Evolutionary conservation across 2,113 vertebrate genomes (phyloP), one percentile per base, ranked within the genome.

Genomic region (Todiramphus saurophagus): DNA sequence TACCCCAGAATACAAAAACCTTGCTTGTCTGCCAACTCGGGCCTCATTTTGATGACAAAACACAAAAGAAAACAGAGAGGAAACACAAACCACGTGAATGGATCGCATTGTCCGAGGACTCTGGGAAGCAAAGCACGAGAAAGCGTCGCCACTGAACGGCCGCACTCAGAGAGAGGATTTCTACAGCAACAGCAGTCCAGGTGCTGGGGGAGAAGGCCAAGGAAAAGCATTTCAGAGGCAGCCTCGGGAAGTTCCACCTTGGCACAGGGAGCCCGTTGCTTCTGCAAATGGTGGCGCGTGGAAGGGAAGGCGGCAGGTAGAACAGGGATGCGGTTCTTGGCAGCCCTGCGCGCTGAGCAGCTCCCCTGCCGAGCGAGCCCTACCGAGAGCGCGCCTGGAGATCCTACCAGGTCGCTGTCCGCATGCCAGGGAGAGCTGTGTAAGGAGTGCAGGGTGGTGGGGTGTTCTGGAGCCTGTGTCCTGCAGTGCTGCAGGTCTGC

Each of bases 321-420:
- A 24, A 2, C 3, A 16, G 28, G 55, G 31, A 23, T 3, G 23
- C 25, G 28, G 33, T 18, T 72, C 50, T 63, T 9, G 43, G 33
- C 28, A 39, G 23, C 28, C 51, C 30, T 5, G 5, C 2, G 30
- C 41, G 48, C 31, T 15, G 4, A 30, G 41, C 31, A 20, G 27
- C 50, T 27, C 7, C 81, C 81, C 82, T 4, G 28, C 69, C 50
- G 13, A 35, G 74, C 44, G 18, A 25, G 20, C 33, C 62, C 35
- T 9, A 10, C 13, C 4, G 24, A n/a, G 5, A 0, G 3, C 2
- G 48, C 33, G 17, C 3, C 41, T 16, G 55, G 37, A 46, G 37
- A 25, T 7, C 23, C 6, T 16, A 46, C 39, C 44, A 23, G 56
- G 30, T 41, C 39, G 39, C 39, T 41, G 10, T 41, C 39, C 39